Evolutionary conservation across 2,888 invertebrate genomes (phyloP).

Genomic region (Pristionchus mayeri): DNA sequence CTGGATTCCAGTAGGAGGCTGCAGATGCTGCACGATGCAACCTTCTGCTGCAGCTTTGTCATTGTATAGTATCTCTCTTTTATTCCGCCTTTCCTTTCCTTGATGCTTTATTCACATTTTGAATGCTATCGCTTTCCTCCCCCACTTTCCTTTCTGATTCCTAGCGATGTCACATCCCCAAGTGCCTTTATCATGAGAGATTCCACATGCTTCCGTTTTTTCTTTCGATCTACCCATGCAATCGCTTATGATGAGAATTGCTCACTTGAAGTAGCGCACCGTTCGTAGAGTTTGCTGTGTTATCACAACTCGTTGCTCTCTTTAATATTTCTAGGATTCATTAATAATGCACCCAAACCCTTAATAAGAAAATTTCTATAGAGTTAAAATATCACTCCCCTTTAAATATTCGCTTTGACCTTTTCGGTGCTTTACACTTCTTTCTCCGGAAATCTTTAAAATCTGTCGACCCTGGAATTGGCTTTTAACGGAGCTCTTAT

Average conservation of each 20-base stretch:
- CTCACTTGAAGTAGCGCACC: constrained; percentile 14
- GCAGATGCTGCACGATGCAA: too few relatives aligned
- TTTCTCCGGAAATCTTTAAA: background rate
- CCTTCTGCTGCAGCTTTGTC: background rate
- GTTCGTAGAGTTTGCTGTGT: constrained; percentile 34
- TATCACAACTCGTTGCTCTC: background rate
- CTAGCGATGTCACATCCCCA: too few relatives aligned
- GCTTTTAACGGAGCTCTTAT: constrained; percentile 22
- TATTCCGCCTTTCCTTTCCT: background rate
- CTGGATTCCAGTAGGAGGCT: constrained; percentile 40
- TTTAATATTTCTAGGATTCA: too few relatives aligned
- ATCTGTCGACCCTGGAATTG: background rate
- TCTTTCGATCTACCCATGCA: background rate
- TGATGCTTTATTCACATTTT: constrained; percentile 25
- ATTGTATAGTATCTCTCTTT: constrained; percentile 19
- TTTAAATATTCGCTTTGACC: constrained; percentile 16
- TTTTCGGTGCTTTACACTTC: constrained; percentile 18
- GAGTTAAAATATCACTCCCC: background rate
- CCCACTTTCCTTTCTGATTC: background rate
- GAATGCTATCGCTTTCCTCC: constrained; percentile 33
- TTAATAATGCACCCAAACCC: constrained; percentile 16
- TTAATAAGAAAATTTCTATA: background rate
- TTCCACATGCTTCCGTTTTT: background rate
- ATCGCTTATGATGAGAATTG: background rate
- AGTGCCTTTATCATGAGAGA: background rate